These are phyloP conservation scores for Gnatocerus cornutus DNA, from an alignment of 2,888 invertebrate genomes.

Conservation along the genomic window DNA sequence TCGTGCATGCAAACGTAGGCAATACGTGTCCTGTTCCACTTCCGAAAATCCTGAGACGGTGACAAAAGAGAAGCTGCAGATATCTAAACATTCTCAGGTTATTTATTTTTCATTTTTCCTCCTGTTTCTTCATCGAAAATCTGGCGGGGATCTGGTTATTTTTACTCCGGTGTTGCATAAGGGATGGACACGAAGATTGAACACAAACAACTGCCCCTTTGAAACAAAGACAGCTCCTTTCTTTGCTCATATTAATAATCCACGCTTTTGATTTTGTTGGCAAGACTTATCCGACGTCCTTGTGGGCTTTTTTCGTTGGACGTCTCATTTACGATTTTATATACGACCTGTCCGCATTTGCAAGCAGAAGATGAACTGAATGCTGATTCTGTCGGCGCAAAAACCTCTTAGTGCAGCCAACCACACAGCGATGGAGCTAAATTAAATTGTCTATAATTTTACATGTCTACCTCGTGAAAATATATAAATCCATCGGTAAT, in stretches of 20 bases:
- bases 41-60: not conserved
- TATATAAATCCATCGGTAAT: conserved; percentile 47
- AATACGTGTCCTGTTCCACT: not conserved
- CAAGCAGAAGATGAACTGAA: conserved; percentile 41
- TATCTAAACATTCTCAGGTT: conserved; percentile 24
- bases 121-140: not conserved
- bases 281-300: conserved; percentile 14
- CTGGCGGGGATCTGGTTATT: not conserved
- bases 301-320: conserved; percentile 29
- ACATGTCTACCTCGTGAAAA: not conserved
- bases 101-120: conserved; percentile 12
- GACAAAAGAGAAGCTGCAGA: not conserved
- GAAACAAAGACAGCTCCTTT: conserved; percentile 1
- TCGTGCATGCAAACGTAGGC: not conserved
- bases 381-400: conserved; percentile 42
- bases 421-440: not conserved
- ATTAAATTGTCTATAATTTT: not conserved
- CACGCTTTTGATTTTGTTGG: conserved; percentile 25
- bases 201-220: not conserved
- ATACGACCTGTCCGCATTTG: conserved; percentile 38
- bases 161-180: not conserved
- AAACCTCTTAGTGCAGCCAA: no score
- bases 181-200: conserved; percentile 18
- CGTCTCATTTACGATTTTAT: conserved; percentile 36
- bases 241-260: conserved; percentile 26